These are phyloP conservation scores for Pteropus alecto DNA, from an alignment of 2,113 vertebrate species.

Conservation along the genomic window DNA sequence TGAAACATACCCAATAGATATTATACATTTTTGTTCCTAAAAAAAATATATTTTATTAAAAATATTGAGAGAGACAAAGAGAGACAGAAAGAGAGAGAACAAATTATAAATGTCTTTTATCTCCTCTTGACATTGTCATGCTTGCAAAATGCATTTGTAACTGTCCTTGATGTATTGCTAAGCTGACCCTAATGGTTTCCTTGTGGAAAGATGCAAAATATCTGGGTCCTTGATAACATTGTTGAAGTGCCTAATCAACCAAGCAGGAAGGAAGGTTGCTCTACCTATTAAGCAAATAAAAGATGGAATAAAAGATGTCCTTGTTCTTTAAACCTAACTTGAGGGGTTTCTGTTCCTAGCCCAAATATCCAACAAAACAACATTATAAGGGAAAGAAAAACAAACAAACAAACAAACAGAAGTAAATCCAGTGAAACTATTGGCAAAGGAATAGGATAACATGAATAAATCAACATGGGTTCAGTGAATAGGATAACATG, in stretches of 20 bases:
- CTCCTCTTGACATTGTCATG: neutral
- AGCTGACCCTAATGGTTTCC: neutral
- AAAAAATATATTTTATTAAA: neutral
- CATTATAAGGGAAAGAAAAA: neutral
- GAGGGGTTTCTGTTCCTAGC: neutral
- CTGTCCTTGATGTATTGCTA: neutral
- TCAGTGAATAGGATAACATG: neutral
- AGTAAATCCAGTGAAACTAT: neutral
- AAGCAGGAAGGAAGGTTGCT: neutral
- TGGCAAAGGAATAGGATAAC: neutral
- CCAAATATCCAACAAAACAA: neutral
- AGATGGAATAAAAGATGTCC: neutral
- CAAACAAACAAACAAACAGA: neutral
- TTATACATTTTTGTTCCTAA: slow-evolving; percentile 7
- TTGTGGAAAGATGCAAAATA: neutral
- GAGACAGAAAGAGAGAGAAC: neutral
- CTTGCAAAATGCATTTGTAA: neutral
- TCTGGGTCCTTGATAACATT: neutral
- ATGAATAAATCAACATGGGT: neutral
- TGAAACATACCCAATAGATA: neutral
- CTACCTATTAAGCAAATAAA: neutral
- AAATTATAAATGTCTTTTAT: neutral
- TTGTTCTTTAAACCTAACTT: neutral
- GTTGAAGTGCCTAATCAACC: neutral
- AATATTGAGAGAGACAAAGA: neutral